These are phyloP conservation scores for Rhea pennata DNA, from an alignment of 2,113 vertebrate species.

Conservation along the genomic window DNA sequence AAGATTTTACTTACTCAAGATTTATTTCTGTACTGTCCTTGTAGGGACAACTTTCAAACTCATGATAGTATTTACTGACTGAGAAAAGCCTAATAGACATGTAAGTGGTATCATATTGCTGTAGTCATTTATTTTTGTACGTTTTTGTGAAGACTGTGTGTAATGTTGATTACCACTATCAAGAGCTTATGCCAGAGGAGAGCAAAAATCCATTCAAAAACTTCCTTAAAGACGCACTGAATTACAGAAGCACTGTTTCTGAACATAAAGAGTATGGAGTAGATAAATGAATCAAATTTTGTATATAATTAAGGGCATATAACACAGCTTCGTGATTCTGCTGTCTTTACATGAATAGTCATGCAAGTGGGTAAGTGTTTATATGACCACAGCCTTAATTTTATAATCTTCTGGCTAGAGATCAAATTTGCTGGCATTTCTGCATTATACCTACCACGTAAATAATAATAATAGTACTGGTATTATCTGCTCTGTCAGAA, in stretches of 20 bases:
- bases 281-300: background rate
- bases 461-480: background rate
- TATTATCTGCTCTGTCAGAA: constrained; percentile 80
- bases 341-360: constrained; percentile 7
- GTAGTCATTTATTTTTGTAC: background rate
- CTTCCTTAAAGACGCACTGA: background rate
- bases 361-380: background rate
- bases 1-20: background rate
- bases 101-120: background rate
- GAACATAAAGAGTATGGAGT: background rate
- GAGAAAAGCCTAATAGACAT: background rate
- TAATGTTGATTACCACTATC: background rate
- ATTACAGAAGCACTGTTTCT: background rate
- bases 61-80: background rate
- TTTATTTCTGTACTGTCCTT: background rate
- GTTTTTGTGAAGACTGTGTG: background rate
- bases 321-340: background rate
- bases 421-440: background rate
- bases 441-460: background rate
- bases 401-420: constrained; percentile 7
- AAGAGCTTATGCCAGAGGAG: background rate
- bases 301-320: background rate
- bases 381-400: constrained; percentile 1
- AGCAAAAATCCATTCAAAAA: background rate
- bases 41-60: background rate